phyloP scores from a whole-genome alignment of 2,888 invertebrate genomes.

The Nymphalis urticae region DNA sequence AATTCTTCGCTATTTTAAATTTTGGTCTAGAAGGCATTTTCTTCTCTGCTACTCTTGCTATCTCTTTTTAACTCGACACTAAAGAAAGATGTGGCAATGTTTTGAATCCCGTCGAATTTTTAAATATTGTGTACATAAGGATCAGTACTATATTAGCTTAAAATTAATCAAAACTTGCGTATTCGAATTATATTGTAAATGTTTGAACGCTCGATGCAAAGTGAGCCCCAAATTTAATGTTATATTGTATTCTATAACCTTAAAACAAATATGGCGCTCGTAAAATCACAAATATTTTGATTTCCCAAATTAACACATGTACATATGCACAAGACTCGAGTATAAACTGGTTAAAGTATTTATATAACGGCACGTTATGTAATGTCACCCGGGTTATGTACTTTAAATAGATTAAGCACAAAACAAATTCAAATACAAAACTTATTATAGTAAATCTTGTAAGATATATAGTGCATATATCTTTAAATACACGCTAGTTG shows the following conservation, averaged over 20 bases:
- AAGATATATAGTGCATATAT: no score
- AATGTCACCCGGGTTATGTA: background rate
- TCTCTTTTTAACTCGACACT: no score
- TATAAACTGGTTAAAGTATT: background rate
- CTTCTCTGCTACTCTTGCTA: no score
- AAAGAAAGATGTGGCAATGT: no score
- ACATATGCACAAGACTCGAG: constrained; percentile 20
- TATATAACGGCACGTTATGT: no score
- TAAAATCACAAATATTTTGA: constrained; percentile 6
- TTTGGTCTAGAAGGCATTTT: no score
- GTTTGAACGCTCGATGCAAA: constrained; percentile 1
- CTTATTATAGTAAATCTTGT: background rate
- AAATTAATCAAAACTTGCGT: background rate
- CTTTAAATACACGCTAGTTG: no score
- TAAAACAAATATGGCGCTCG: background rate
- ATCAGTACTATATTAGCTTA: background rate
- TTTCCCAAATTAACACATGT: background rate
- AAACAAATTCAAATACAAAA: background rate
- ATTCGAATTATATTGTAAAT: background rate
- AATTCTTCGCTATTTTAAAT: no score
- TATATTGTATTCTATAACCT: background rate
- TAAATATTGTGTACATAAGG: no score
- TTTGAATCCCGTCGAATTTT: no score
- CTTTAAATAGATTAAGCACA: background rate
- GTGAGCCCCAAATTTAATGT: constrained; percentile 14